Conservation (phyloP, 1,140 invertebrate genomes). For the Caenorhabditis brenneri region DNA sequence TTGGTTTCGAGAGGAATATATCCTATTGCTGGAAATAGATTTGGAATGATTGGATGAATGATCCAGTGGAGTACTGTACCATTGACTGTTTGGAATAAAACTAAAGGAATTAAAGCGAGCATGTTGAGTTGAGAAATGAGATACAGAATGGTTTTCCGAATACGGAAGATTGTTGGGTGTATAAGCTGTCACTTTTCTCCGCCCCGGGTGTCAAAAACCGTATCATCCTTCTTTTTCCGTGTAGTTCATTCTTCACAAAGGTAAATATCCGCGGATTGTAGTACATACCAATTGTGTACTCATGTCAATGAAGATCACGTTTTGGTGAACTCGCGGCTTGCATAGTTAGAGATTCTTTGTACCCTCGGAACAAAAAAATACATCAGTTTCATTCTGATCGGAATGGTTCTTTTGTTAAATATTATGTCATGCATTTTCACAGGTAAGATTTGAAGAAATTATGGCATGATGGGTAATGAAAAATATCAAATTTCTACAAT, state of each 20-base stretch:
- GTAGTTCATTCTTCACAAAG: slow-evolving; percentile 29
- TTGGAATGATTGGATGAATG: background rate
- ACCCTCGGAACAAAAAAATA: background rate
- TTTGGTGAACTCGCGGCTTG: slow-evolving; percentile 9
- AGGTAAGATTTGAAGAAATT: no score
- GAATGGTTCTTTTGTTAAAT: background rate
- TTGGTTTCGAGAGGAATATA: slow-evolving; percentile 21
- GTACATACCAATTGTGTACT: slow-evolving; percentile 43
- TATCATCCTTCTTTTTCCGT: slow-evolving; percentile 34
- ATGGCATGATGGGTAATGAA: no score
- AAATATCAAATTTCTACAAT: background rate
- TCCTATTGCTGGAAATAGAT: slow-evolving; percentile 22
- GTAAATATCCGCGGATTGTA: slow-evolving; percentile 25
- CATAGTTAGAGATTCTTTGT: slow-evolving; percentile 27
- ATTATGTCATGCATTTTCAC: background rate
- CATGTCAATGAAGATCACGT: slow-evolving; percentile 29
- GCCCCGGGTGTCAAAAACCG: slow-evolving; percentile 37
- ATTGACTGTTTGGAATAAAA: background rate
- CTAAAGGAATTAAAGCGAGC: slow-evolving; percentile 11
- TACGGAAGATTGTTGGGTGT: background rate
- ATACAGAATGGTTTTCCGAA: background rate
- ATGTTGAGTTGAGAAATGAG: background rate
- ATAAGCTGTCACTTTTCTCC: slow-evolving; percentile 24
- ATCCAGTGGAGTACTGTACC: slow-evolving; percentile 8
- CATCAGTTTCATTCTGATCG: background rate